These are phyloP conservation scores for Caracal caracal DNA, from an alignment of 2,113 vertebrate genomes.

Conservation along the genomic window DNA sequence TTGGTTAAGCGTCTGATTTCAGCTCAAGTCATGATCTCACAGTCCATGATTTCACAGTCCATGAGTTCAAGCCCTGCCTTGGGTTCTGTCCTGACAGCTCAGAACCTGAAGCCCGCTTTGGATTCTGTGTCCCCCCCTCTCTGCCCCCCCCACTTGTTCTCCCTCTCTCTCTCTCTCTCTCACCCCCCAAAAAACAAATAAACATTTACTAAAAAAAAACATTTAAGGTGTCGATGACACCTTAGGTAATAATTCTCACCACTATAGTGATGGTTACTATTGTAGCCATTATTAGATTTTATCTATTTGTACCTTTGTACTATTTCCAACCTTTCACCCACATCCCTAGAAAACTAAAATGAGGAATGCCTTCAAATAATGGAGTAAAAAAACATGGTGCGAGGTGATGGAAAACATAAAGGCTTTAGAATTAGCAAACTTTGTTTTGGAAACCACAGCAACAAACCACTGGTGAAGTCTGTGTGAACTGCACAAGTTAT, in stretches of 20 bases:
- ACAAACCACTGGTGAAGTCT: background rate
- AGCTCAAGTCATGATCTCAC: too few relatives aligned
- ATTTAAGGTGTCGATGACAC: background rate
- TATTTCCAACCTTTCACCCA: background rate
- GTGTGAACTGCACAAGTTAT: background rate
- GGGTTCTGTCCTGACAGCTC: too few relatives aligned
- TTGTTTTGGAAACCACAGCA: background rate
- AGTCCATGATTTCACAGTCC: too few relatives aligned
- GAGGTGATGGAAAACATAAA: background rate
- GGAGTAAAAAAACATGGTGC: background rate
- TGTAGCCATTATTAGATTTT: background rate
- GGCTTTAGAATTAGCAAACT: background rate
- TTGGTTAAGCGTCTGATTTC: too few relatives aligned
- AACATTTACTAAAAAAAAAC: too few relatives aligned
- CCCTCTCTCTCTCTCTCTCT: too few relatives aligned
- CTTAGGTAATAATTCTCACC: background rate
- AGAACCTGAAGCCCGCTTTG: too few relatives aligned
- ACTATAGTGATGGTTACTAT: background rate
- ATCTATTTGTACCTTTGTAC: background rate
- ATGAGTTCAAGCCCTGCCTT: too few relatives aligned
- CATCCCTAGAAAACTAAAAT: background rate
- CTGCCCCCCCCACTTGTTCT: too few relatives aligned
- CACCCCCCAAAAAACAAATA: too few relatives aligned
- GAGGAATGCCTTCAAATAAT: conserved; percentile 18
- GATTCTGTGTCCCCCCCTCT: too few relatives aligned